A percentile compares a stretch with the other conserved stretches of the same genome.
phyloP scores from a whole-genome alignment of 1,140 invertebrate species.

The Ooceraea biroi region DNA sequence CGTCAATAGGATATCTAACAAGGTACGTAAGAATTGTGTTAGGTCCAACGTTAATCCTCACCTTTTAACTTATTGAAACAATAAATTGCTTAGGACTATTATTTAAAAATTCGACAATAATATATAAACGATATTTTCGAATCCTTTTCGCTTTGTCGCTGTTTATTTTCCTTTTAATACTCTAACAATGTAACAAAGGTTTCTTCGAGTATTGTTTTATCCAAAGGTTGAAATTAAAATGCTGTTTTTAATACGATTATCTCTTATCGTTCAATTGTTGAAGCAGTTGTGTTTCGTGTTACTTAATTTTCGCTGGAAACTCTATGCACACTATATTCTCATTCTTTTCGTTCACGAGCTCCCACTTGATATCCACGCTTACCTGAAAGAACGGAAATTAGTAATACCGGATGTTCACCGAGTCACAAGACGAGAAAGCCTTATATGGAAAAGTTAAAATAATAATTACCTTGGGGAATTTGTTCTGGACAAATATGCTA shows the following conservation, averaged over 20 bases:
- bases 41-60: slow-evolving; percentile 46
- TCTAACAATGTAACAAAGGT: slow-evolving; percentile 19
- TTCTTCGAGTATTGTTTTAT: slow-evolving; percentile 4
- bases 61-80: slow-evolving; percentile 73
- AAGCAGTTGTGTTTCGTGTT: slow-evolving; percentile 37
- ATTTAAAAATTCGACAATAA: slow-evolving; percentile 58
- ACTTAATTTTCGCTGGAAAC: slow-evolving; percentile 87
- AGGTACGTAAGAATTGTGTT: background rate
- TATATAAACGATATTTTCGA: slow-evolving; percentile 72
- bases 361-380: slow-evolving; percentile 90
- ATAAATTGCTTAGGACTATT: slow-evolving; percentile 68
- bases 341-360: slow-evolving; percentile 88
- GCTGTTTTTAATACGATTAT: slow-evolving; percentile 8
- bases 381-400: slow-evolving; percentile 81
- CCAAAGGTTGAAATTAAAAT: slow-evolving; percentile 84
- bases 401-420: too few species aligned
- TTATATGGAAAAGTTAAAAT: too few species aligned
- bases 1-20: background rate
- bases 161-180: slow-evolving; percentile 34
- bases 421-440: too few species aligned
- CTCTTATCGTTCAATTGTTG: background rate
- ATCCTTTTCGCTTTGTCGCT: background rate
- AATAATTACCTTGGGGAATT: slow-evolving; percentile 87
- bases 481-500: slow-evolving; percentile 87
- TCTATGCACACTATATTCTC: slow-evolving; percentile 89